Percentiles rank a stretch among this genome's conserved stretches.
Conservation (phyloP, 2,797 vertebrate species). For the Orientallactaga sibirica region DNA sequence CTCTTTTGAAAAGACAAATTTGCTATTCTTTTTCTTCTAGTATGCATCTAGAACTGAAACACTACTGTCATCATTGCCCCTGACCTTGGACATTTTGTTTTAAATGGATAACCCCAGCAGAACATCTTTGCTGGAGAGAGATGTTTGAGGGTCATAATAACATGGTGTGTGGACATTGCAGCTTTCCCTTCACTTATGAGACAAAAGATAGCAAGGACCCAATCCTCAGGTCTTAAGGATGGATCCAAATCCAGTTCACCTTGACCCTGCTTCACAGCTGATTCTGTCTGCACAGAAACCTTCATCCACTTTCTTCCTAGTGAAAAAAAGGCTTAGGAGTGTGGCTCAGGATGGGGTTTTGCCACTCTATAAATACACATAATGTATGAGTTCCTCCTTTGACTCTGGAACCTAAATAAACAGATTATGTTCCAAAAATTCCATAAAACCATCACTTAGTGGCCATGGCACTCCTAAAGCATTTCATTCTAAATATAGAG, state of each 20-base stretch:
- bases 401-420: slow-evolving; percentile 71
- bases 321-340: background rate
- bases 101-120: background rate
- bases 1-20: background rate
- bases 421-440: slow-evolving; percentile 62
- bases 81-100: background rate
- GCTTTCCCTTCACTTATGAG: background rate
- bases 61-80: background rate
- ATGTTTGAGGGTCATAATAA: fast-evolving
- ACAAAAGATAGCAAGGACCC: background rate
- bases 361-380: slow-evolving; percentile 49
- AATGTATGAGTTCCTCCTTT: slow-evolving; percentile 67
- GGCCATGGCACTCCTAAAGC: slow-evolving; percentile 42
- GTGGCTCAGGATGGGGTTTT: background rate
- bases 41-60: background rate
- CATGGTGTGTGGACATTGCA: fast-evolving
- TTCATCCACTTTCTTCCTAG: background rate
- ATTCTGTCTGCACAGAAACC: slow-evolving; percentile 42
- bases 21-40: background rate
- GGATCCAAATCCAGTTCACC: background rate
- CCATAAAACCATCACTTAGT: slow-evolving; percentile 54
- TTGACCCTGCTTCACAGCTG: slow-evolving; percentile 9
- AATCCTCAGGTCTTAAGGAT: background rate
- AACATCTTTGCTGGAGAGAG: background rate
- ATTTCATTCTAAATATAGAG: slow-evolving; percentile 75